phyloP scores from a whole-genome alignment of 1,140 invertebrate genomes.

The Andrena cerasifolii region DNA sequence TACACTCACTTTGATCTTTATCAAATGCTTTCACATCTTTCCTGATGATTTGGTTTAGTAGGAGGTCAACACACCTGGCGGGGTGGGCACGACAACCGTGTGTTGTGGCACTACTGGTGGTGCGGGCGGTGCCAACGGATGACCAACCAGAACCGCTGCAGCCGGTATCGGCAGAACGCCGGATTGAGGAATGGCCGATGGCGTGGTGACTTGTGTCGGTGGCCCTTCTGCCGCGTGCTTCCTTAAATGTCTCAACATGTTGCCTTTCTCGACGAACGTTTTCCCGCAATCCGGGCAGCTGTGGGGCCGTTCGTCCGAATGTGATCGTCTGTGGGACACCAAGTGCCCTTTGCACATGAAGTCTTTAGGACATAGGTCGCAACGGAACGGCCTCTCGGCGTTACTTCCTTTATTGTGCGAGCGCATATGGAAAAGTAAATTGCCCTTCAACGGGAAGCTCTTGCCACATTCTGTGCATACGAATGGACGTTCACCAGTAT shows the following conservation, averaged over 20 bases:
- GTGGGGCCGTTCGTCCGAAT: constrained; percentile 93
- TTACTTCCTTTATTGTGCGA: constrained; percentile 94
- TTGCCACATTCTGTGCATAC: constrained; percentile 93
- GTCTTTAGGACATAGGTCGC: constrained; percentile 97
- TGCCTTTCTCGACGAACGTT: constrained; percentile 90
- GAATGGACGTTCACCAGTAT: constrained; percentile 94
- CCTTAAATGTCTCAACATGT: constrained; percentile 86
- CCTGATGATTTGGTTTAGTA: constrained; percentile 70
- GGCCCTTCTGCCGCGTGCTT: constrained; percentile 82
- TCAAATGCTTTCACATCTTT: constrained; percentile 5
- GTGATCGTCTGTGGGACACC: constrained; percentile 93
- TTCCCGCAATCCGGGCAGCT: constrained; percentile 89
- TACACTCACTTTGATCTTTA: constrained; percentile 19
- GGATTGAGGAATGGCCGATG: constrained; percentile 76
- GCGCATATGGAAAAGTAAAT: constrained; percentile 96
- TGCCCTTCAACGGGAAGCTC: constrained; percentile 93
- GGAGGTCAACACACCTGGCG: constrained; percentile 79
- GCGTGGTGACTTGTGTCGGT: constrained; percentile 79
- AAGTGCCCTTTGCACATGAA: constrained; percentile 98
- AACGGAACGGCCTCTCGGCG: constrained; percentile 95
- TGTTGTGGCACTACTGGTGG: constrained; percentile 79
- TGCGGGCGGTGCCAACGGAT: constrained; percentile 77
- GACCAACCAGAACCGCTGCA: constrained; percentile 78
- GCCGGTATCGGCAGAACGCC: constrained; percentile 74
- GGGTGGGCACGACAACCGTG: constrained; percentile 81